A percentile compares a stretch with the other conserved stretches of the same genome.
These are phyloP conservation scores for Hedychridium roseum DNA, from an alignment of 2,888 invertebrate genomes.

Conservation along the genomic window DNA sequence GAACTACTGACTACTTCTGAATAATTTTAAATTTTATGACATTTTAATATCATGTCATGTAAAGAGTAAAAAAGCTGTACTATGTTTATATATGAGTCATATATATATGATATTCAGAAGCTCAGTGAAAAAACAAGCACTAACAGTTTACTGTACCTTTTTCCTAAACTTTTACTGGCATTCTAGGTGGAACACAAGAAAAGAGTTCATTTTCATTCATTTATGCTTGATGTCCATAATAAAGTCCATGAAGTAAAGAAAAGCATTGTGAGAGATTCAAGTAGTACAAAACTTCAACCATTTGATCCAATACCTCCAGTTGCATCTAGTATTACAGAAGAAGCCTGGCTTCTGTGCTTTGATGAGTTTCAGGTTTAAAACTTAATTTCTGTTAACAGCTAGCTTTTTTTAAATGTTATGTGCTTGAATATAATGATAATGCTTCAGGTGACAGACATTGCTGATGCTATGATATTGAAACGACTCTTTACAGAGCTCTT, in stretches of 20 bases:
- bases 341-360: slow-evolving; percentile 94
- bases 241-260: slow-evolving; percentile 88
- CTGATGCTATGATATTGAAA: slow-evolving; percentile 98
- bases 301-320: slow-evolving; percentile 97
- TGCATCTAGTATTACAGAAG: slow-evolving; percentile 83
- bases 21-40: no score
- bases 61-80: no score
- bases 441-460: slow-evolving; percentile 92
- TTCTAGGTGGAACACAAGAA: slow-evolving; percentile 73
- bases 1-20: no score
- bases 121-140: no score
- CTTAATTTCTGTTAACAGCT: no score
- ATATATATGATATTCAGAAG: no score
- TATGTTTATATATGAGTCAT: no score
- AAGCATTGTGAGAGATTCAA: slow-evolving; percentile 65
- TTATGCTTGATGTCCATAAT: slow-evolving; percentile 95
- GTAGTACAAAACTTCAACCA: slow-evolving; percentile 70
- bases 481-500: slow-evolving; percentile 94
- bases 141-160: no score
- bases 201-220: slow-evolving; percentile 95
- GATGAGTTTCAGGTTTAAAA: slow-evolving; percentile 93
- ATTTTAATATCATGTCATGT: no score
- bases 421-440: slow-evolving; percentile 33
- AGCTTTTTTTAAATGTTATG: slow-evolving; percentile 6
- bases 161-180: no score